Evolutionary conservation across 35 echinoderm and acorn worm genomes (phyloP).

Genomic region (Acanthaster planci): DNA sequence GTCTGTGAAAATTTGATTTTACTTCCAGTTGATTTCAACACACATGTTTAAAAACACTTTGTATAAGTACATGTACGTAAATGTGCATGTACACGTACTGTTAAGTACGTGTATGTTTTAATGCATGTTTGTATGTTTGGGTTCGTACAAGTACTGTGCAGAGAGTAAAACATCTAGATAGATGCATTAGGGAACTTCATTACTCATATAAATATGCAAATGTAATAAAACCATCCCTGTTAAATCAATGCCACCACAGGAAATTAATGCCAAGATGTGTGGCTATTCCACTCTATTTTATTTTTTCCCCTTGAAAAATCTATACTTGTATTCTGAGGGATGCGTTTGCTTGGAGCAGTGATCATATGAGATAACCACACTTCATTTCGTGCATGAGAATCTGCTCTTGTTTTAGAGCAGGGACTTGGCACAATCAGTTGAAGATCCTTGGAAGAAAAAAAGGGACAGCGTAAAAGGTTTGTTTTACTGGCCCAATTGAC

Average conservation of each 20-base stretch:
- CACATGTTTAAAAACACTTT: constrained; percentile 5
- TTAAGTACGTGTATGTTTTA: neutral
- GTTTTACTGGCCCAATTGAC: neutral
- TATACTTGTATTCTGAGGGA: neutral
- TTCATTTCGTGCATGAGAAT: neutral
- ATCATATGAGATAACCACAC: constrained; percentile 23
- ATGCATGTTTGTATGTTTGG: too few species aligned
- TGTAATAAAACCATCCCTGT: constrained; percentile 15
- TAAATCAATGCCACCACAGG: constrained; percentile 28
- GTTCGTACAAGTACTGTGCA: neutral
- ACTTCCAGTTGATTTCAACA: neutral
- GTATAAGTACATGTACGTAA: neutral
- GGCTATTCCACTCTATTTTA: constrained; percentile 26
- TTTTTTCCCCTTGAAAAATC: neutral
- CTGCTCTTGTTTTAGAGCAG: too few species aligned
- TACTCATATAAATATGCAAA: constrained; percentile 21
- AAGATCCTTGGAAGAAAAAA: too few species aligned
- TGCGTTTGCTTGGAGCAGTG: constrained; percentile 18
- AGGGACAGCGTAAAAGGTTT: too few species aligned
- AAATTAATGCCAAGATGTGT: constrained; percentile 24
- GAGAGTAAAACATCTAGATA: too few species aligned
- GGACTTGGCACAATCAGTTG: too few species aligned
- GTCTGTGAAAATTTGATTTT: constrained; percentile 25
- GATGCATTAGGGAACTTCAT: neutral
- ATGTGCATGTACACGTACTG: neutral